Evolutionary conservation across 2,888 invertebrate species (phyloP).

Genomic region (Hirudinaria manillensis): DNA sequence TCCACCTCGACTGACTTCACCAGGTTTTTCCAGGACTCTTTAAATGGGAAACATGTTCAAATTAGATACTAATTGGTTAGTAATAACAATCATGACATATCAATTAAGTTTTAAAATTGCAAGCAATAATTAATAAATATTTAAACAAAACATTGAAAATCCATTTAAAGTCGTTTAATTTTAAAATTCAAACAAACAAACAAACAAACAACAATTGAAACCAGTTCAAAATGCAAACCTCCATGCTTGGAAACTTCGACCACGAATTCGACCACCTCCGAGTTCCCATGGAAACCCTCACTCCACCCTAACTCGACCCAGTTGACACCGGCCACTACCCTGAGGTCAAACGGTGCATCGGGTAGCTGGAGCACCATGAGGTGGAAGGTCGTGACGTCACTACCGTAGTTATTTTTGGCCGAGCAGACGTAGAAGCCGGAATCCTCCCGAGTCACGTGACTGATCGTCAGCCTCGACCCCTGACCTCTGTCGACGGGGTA

Average conservation of each 20-base stretch:
- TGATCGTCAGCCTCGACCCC: slow-evolving; percentile 74
- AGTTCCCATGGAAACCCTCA: slow-evolving; percentile 68
- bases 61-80: too few species aligned
- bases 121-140: not conserved
- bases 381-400: slow-evolving; percentile 82
- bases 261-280: slow-evolving; percentile 78
- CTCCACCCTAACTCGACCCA: slow-evolving; percentile 81
- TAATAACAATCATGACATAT: too few species aligned
- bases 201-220: not conserved
- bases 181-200: not conserved
- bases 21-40: slow-evolving; percentile 4
- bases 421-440: slow-evolving; percentile 81
- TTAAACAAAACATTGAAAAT: not conserved
- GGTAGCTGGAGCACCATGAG: slow-evolving; percentile 84
- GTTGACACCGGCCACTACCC: slow-evolving; percentile 76
- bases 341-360: slow-evolving; percentile 78
- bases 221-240: slow-evolving; percentile 6
- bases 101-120: too few species aligned
- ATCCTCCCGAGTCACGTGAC: slow-evolving; percentile 78
- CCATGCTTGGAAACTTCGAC: slow-evolving; percentile 58
- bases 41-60: not conserved
- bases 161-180: too few species aligned
- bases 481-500: slow-evolving; percentile 45
- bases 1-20: not conserved
- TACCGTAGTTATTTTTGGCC: slow-evolving; percentile 81